Conservation (phyloP, 2,113 vertebrate species). For the Melanerpes formicivorus region DNA sequence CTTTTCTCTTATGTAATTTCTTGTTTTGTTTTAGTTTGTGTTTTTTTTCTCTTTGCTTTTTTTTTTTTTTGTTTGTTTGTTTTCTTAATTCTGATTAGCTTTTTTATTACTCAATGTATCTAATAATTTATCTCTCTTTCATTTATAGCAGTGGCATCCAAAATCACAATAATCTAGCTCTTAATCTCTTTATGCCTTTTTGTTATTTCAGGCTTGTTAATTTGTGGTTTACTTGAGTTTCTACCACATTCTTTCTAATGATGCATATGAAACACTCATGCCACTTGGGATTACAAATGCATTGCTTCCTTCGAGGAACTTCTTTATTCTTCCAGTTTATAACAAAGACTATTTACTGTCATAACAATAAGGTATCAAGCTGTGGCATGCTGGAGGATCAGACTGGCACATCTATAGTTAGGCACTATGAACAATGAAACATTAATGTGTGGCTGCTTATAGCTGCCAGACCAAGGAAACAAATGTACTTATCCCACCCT, state of each 20-base stretch:
- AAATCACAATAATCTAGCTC: not conserved
- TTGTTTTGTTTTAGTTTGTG: no score
- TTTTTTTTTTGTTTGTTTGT: no score
- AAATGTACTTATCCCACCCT: not conserved
- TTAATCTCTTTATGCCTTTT: not conserved
- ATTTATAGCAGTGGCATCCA: not conserved
- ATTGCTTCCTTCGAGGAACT: not conserved
- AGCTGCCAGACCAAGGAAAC: not conserved
- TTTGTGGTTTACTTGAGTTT: not conserved
- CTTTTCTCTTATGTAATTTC: not conserved
- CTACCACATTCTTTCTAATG: not conserved
- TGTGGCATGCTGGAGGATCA: not conserved
- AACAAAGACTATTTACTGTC: not conserved
- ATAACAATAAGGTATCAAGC: not conserved
- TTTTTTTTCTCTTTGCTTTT: not conserved
- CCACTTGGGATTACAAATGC: not conserved
- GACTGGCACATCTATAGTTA: not conserved
- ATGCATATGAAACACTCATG: not conserved
- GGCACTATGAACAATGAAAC: not conserved
- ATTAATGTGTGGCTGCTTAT: not conserved
- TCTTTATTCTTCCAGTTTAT: not conserved
- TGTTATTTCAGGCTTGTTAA: not conserved
- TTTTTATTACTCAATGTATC: not conserved
- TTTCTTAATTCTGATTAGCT: not conserved
- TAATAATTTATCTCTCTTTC: not conserved